Base-by-base conservation (phyloP, 92 coral and sea anemone genomes). In the Metridium senile region DNA sequence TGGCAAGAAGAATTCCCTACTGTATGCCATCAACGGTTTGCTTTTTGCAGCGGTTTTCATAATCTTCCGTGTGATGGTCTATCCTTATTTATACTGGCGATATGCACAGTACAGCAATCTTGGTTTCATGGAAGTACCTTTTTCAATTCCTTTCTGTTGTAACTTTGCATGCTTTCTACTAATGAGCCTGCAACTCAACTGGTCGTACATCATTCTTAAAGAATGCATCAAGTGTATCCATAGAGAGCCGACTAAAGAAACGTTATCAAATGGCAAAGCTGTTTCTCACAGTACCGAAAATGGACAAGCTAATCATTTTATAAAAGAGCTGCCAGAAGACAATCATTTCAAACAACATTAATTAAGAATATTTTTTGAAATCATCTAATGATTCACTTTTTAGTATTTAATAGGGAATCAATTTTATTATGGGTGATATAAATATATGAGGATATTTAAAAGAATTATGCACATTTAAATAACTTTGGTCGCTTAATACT, bases 81-180 rank as follows among this genome's bases (percentile, higher is more conserved):
- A 92, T 69, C 99, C 99, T 17, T 95, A 79, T 80, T 82, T 95
- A 91, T 95, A 95, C 85, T 89, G 97, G 96, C 52, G 75, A 43
- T 95, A 92, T 59, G 88, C 97, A 31, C 79, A 52, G 20, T 62
- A 88, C 82, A 74, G 90, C 26, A 83, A 83, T 56, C 71, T 89
- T 52, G 70, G 86, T 27, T 73, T 84, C 25, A 71, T 85, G 13
- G 32, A 70, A 25, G 89, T 89, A 43, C 99, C 99, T 28, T 68
- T 92, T 69, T 78, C 51, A 18, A 78, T 92, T 66, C 99, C 99
- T 19, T 25, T 89, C 53, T 78, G 85, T 20, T 94, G 98, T 82
- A 94, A 91, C 64, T 17, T 84, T n/a, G 89, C 90, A 32, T 94
- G 98, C 54, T 66, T 94, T 16, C 72, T 84, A 17, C 85, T 94